Evolutionary conservation across 1,140 invertebrate species (phyloP), one percentile per base, ranked within the genome.

Genomic region (Mycetomoellerius zeteki): DNA sequence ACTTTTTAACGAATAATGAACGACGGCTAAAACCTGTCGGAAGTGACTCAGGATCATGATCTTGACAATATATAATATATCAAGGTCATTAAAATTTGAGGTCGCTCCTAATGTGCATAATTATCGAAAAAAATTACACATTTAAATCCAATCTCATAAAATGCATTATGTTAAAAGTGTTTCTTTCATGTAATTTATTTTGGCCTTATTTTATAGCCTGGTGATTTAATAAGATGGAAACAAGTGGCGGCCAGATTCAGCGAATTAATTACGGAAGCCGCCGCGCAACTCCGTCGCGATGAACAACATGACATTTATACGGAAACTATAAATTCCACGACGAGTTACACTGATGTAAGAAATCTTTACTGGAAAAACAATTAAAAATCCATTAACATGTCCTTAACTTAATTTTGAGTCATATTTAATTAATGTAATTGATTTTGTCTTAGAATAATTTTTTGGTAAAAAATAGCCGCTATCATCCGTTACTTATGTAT

Each of bases 191-290:
- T 43, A 30, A 56, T 69, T 65, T 58, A 69, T 81, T 56, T 27
- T 24, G 19, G 6, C 27, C 14, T 71, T 47, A 71, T 30, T 54
- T 89, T 89, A 2, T 50, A 93, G 92, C 76, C 91, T n/a, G 58
- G 73, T 3, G 91, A 93, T n/a, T 67, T 93, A 21, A 84, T 78
- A 37, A 92, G 90, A 77, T 93, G 92, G 92, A 91, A 89, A 37
- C 88, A 92, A 89, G 90, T 93, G 24, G 93, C 93, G 30, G 76
- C 87, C 21, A 91, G 92, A 67, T 90, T 93, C 33, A 92, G 71
- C 58, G 93, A 93, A 90, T 89, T 93, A 80, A 92, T 93, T 60
- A 92, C 91, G 24, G 93, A 93, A 87, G 92, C 93, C 19, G 89
- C 93, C 3, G 77, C 88, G 14, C 88, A 92, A 81, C 87, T 93